A percentile compares a stretch with the other conserved stretches of the same genome.
These are phyloP conservation scores for Promerops cafer DNA, from an alignment of 2,113 vertebrate genomes.

Conservation along the genomic window DNA sequence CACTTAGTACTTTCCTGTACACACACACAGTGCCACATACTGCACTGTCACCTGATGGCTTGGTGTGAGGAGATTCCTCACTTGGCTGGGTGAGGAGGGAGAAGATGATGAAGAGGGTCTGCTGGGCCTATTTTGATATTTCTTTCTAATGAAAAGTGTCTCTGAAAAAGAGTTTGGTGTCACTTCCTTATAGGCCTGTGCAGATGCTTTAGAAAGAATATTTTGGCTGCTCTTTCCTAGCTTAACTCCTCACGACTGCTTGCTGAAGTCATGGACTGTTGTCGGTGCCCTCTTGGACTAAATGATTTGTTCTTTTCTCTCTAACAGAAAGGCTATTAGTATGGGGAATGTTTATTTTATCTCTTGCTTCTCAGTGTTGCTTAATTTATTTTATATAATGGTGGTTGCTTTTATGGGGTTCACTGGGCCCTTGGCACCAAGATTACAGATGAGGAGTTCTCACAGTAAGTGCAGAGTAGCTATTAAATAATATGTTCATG, in stretches of 20 bases:
- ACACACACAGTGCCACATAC: neutral
- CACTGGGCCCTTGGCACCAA: neutral
- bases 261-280: neutral
- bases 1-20: neutral
- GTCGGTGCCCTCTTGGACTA: neutral
- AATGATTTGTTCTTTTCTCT: neutral
- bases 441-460: neutral
- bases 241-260: neutral
- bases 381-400: neutral
- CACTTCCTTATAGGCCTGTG: neutral
- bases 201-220: neutral
- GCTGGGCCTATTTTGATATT: neutral
- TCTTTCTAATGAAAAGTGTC: neutral
- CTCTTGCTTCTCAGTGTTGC: neutral
- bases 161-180: neutral
- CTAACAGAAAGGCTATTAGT: fast-evolving
- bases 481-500: neutral
- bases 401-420: neutral
- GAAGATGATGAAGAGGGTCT: neutral
- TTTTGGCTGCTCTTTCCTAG: neutral
- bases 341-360: neutral
- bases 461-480: neutral
- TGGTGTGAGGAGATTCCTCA: neutral
- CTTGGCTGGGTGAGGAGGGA: neutral
- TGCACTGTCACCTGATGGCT: neutral